Percentiles rank a stretch among this genome's conserved stretches.
These are phyloP conservation scores for Gymnocypris eckloni DNA, from an alignment of 2,797 vertebrate genomes.

Conservation along the genomic window DNA sequence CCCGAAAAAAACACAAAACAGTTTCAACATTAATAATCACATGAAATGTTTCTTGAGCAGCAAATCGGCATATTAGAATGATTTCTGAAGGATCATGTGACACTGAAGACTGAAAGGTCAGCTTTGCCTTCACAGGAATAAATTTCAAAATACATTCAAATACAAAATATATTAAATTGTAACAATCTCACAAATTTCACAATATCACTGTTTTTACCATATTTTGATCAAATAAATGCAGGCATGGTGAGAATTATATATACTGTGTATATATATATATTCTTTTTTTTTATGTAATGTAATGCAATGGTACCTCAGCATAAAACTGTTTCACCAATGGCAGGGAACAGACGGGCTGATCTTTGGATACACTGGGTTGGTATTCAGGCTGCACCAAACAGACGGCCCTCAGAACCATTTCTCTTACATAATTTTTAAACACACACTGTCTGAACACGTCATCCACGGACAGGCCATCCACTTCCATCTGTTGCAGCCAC, in stretches of 20 bases:
- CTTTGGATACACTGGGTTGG: conserved; percentile 56
- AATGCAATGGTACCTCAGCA: conserved; percentile 71
- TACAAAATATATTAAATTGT: neutral
- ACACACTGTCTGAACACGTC: conserved; percentile 79
- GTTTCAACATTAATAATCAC: neutral
- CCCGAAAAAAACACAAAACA: no score
- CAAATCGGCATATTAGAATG: neutral
- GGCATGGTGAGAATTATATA: neutral
- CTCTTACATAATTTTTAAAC: conserved; percentile 81
- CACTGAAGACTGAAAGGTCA: neutral
- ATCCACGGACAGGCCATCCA: conserved; percentile 74
- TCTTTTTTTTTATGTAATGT: neutral
- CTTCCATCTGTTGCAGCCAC: conserved; percentile 82
- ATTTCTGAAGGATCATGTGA: neutral
- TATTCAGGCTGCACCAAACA: conserved; percentile 76
- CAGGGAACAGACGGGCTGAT: conserved; percentile 51
- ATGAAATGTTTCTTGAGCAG: neutral
- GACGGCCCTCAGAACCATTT: conserved; percentile 82
- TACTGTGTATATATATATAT: neutral
- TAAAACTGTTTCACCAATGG: conserved; percentile 80
- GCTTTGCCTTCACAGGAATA: neutral
- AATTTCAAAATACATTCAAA: neutral
- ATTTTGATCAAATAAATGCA: neutral
- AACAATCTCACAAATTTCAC: neutral
- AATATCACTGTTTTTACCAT: neutral